phyloP scores from a whole-genome alignment of 2,797 vertebrate species.

The Setipinna tenuifilis region DNA sequence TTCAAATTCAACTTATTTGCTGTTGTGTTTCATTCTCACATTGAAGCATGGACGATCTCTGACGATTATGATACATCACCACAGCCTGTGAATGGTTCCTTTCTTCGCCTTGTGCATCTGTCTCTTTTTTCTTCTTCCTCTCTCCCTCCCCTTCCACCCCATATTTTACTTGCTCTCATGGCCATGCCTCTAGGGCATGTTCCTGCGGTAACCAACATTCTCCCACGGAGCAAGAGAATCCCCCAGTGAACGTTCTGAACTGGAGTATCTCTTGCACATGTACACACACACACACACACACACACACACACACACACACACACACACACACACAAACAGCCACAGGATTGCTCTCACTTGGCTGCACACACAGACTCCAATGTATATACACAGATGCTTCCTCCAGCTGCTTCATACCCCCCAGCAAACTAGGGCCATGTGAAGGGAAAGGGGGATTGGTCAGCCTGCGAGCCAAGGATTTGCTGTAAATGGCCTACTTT shows the following conservation, averaged over 20 bases:
- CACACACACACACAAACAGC: background rate
- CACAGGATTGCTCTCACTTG: conserved; percentile 45
- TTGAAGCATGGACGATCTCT: background rate
- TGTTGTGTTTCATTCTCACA: background rate
- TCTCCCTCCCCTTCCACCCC: conserved; percentile 49
- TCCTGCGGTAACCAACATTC: conserved; percentile 27
- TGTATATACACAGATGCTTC: conserved; percentile 35
- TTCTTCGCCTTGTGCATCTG: conserved; percentile 44
- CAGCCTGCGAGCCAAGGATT: background rate
- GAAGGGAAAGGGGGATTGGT: background rate
- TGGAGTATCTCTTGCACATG: conserved; percentile 40
- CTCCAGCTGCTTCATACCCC: conserved; percentile 2
- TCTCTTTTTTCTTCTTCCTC: conserved; percentile 39
- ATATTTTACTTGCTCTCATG: background rate
- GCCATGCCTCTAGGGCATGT: background rate
- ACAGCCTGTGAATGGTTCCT: conserved; percentile 1
- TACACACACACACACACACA: conserved; percentile 36
- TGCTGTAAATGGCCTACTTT: conserved; percentile 20
- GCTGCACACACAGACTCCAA: conserved; percentile 45
- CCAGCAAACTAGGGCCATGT: background rate
- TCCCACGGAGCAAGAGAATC: conserved; percentile 19
- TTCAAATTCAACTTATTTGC: background rate
- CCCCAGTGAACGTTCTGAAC: conserved; percentile 27
- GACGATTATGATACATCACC: background rate
- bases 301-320: background rate